phyloP scores from a whole-genome alignment of 2,888 invertebrate species.

The Dicycla oo region DNA sequence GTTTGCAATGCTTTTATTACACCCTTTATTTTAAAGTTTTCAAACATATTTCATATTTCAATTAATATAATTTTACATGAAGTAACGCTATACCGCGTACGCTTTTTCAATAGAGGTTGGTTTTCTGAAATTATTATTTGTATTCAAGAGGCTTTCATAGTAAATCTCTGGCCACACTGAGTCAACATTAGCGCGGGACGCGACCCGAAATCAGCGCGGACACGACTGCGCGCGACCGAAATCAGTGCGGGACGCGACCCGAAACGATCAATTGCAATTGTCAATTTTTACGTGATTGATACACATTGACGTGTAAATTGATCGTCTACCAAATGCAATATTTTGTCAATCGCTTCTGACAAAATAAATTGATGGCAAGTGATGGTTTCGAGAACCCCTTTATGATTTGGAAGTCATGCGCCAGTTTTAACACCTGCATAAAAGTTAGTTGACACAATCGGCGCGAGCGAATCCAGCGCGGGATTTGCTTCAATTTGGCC shows the following conservation, averaged over 20 bases:
- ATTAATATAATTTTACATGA: slow-evolving; percentile 8
- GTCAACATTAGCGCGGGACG: neutral
- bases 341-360: too few species aligned
- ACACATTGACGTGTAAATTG: too few species aligned
- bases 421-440: neutral
- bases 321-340: too few species aligned
- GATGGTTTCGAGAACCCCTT: too few species aligned
- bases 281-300: too few species aligned
- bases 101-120: neutral
- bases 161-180: neutral
- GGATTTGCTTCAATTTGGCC: neutral
- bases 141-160: neutral
- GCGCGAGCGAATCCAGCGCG: neutral
- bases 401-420: neutral
- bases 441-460: neutral
- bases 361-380: too few species aligned
- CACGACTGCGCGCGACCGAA: too few species aligned
- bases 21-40: slow-evolving; percentile 4
- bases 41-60: slow-evolving; percentile 7
- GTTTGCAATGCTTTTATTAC: slow-evolving; percentile 50
- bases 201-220: too few species aligned
- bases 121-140: neutral
- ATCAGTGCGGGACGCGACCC: too few species aligned
- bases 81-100: neutral
- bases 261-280: too few species aligned